A percentile compares a stretch with the other conserved stretches of the same genome.
Evolutionary conservation across 2,113 vertebrate genomes (phyloP).

Genomic region (Gopherus evgoodei): DNA sequence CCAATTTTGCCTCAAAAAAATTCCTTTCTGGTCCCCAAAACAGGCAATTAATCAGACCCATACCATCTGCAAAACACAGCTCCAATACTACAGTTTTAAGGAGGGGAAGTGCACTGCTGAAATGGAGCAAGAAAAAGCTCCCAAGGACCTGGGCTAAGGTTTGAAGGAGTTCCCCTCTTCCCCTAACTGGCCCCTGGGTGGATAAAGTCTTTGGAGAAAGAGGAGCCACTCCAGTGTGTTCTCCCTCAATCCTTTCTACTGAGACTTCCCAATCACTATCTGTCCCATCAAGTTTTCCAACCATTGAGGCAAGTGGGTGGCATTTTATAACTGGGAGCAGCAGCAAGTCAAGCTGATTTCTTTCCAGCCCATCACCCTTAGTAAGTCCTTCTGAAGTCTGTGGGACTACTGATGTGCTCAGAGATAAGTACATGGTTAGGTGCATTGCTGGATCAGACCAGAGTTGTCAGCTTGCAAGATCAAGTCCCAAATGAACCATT

Average conservation of each 20-base stretch:
- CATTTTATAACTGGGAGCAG: background rate
- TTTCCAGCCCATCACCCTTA: background rate
- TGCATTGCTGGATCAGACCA: background rate
- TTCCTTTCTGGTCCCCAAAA: background rate
- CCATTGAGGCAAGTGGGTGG: background rate
- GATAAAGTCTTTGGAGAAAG: background rate
- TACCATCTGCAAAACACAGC: background rate
- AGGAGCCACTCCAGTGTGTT: background rate
- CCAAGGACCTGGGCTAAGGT: background rate
- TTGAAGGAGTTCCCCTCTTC: background rate
- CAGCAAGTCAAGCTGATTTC: background rate
- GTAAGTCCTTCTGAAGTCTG: background rate
- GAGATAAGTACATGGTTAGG: background rate
- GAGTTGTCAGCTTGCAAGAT: background rate
- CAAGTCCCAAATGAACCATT: background rate
- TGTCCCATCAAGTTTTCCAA: background rate
- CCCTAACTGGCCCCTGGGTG: background rate
- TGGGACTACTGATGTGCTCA: background rate
- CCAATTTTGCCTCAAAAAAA: background rate
- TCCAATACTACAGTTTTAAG: background rate
- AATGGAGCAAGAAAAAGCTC: background rate
- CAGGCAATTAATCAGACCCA: background rate
- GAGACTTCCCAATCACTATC: background rate
- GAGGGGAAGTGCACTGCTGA: background rate
- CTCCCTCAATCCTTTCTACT: background rate